Evolutionary conservation across 1,140 invertebrate genomes (phyloP).

Genomic region (Drosophila mojavensis): DNA sequence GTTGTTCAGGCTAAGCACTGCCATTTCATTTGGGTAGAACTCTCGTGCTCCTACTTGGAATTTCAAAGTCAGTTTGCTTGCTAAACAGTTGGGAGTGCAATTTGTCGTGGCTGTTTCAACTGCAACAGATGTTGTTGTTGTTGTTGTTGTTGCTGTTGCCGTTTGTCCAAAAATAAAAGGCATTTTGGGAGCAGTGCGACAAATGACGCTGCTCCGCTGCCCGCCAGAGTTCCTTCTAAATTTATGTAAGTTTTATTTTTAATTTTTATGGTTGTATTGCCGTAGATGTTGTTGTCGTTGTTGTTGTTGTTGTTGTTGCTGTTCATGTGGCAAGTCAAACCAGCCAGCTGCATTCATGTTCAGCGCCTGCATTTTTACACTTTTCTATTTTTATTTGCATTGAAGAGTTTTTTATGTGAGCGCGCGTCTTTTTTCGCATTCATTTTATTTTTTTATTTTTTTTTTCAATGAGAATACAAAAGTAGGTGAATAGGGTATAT

Average conservation of each 20-base stretch:
- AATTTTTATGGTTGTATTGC: slow-evolving; percentile 65
- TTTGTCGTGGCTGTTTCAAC: slow-evolving; percentile 22
- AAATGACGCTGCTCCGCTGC: slow-evolving; percentile 41
- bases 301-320: slow-evolving; percentile 47
- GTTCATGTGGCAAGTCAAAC: slow-evolving; percentile 45
- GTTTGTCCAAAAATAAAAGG: slow-evolving; percentile 77
- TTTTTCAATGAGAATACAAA: too few relatives aligned
- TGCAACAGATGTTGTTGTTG: slow-evolving; percentile 26
- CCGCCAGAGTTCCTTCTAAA: slow-evolving; percentile 57
- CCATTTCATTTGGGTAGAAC: not conserved
- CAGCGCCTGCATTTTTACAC: slow-evolving; percentile 38
- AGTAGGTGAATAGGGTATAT: too few relatives aligned
- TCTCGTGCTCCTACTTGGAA: not conserved
- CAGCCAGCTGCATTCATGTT: slow-evolving; percentile 47
- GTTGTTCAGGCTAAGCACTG: slow-evolving; percentile 5
- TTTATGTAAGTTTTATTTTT: slow-evolving; percentile 83
- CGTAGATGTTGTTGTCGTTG: slow-evolving; percentile 49
- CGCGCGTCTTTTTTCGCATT: slow-evolving; percentile 22
- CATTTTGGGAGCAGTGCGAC: slow-evolving; percentile 76
- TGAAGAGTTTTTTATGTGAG: slow-evolving; percentile 36
- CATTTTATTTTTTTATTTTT: not conserved
- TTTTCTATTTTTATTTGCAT: slow-evolving; percentile 51
- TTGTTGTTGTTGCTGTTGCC: slow-evolving; percentile 30
- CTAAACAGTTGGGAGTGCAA: slow-evolving; percentile 28
- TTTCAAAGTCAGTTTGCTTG: slow-evolving; percentile 6